These are phyloP conservation scores for Oncorhynchus gorbuscha DNA, from an alignment of 2,113 vertebrate species.

Conservation along the genomic window DNA sequence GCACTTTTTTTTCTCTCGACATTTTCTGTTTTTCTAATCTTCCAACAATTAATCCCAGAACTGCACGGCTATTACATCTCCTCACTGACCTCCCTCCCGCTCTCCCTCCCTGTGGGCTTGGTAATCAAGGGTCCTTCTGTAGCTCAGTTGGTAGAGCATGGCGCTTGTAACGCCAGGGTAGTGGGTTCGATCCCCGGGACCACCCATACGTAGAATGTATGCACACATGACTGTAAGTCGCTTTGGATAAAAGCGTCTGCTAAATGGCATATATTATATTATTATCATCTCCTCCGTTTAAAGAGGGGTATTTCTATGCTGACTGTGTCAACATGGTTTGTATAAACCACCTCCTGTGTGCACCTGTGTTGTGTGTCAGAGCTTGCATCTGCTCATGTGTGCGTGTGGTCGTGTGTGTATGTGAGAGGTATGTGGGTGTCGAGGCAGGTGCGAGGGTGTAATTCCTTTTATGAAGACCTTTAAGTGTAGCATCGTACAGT, in stretches of 20 bases:
- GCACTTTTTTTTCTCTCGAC: conserved; percentile 2
- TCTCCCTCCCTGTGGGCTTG: conserved; percentile 12
- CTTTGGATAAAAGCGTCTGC: no score
- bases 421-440: not conserved
- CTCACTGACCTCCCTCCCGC: conserved; percentile 38
- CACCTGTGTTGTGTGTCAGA: conserved; percentile 27
- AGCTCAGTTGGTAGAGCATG: no score
- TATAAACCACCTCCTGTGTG: conserved; percentile 41
- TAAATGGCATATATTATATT: no score
- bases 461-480: conserved; percentile 22
- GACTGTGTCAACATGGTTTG: conserved; percentile 43
- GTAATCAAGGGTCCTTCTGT: no score
- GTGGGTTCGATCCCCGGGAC: no score
- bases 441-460: conserved; percentile 1
- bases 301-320: conserved; percentile 47
- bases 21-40: conserved; percentile 1
- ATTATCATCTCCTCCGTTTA: conserved; percentile 40
- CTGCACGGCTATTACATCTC: conserved; percentile 35
- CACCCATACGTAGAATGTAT: no score
- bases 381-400: not conserved
- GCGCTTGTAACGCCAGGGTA: no score
- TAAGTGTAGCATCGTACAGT: not conserved
- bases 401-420: not conserved
- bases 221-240: no score
- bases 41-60: conserved; percentile 52